Conservation (phyloP, 2,113 vertebrate genomes). For the Diphyllodes magnificus region DNA sequence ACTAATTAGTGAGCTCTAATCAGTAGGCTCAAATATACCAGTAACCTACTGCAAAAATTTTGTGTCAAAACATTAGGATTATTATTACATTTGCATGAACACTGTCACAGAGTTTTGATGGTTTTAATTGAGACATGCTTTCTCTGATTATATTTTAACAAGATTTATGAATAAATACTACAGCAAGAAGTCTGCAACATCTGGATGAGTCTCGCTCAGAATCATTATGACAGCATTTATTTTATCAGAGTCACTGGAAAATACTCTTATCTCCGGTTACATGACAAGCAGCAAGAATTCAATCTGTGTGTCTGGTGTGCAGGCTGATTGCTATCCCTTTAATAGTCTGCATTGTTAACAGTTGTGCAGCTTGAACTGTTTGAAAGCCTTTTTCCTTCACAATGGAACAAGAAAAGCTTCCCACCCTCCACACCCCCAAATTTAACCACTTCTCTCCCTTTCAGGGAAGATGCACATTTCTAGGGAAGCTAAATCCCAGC, state of each 20-base stretch:
- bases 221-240: constrained; percentile 19
- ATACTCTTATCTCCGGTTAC: constrained; percentile 15
- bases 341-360: neutral
- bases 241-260: constrained; percentile 9
- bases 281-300: constrained; percentile 18
- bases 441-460: neutral
- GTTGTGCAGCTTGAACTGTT: neutral
- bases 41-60: neutral
- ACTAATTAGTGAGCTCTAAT: neutral
- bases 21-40: neutral
- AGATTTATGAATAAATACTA: constrained; percentile 43
- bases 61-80: neutral
- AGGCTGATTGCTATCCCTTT: neutral
- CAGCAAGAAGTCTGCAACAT: constrained; percentile 8
- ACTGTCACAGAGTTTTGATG: neutral
- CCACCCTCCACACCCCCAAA: no score
- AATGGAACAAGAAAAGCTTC: neutral
- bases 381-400: neutral
- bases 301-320: neutral
- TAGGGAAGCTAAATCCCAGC: neutral
- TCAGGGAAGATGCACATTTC: neutral
- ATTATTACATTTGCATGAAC: neutral
- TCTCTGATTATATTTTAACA: constrained; percentile 35
- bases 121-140: constrained; percentile 20
- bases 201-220: neutral